Conservation (phyloP, 2,797 vertebrate species). For the Sebastes iracundus region DNA sequence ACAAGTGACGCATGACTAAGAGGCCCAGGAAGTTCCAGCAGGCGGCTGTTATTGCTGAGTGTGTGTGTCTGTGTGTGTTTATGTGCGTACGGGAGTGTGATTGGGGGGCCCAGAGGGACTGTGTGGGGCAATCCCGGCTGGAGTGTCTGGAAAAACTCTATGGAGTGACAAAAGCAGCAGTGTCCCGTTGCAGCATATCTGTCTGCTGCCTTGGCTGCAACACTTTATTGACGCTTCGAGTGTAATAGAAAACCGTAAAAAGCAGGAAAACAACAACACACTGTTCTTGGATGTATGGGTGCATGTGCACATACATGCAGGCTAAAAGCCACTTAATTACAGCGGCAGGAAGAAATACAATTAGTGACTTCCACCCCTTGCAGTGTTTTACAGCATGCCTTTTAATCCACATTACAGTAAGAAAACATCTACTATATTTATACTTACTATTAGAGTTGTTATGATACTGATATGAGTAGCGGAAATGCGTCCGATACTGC, state of each 20-base stretch:
- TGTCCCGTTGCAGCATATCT: slow-evolving; percentile 59
- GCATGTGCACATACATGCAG: not conserved
- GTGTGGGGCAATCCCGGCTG: slow-evolving; percentile 69
- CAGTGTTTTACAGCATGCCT: not conserved
- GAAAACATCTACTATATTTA: not conserved
- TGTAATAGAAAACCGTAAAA: slow-evolving; percentile 20
- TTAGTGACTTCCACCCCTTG: slow-evolving; percentile 1
- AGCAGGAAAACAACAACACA: slow-evolving; percentile 8
- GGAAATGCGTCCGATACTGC: no score
- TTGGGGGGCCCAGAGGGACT: slow-evolving; percentile 59
- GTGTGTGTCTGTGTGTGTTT: slow-evolving; percentile 46
- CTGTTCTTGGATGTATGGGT: not conserved
- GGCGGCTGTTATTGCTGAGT: slow-evolving; percentile 72
- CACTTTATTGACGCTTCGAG: slow-evolving; percentile 16
- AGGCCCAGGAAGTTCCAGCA: slow-evolving; percentile 76
- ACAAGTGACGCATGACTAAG: slow-evolving; percentile 81
- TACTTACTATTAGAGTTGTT: not conserved
- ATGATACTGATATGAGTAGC: no score
- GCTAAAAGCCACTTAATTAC: not conserved
- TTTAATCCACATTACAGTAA: not conserved
- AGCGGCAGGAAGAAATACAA: not conserved
- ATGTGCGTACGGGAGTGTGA: slow-evolving; percentile 44
- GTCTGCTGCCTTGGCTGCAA: slow-evolving; percentile 59
- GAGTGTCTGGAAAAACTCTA: slow-evolving; percentile 72
- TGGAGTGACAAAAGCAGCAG: slow-evolving; percentile 69